Evolutionary conservation across 2,797 vertebrate species (phyloP).

Genomic region (Gorsachius magnificus): DNA sequence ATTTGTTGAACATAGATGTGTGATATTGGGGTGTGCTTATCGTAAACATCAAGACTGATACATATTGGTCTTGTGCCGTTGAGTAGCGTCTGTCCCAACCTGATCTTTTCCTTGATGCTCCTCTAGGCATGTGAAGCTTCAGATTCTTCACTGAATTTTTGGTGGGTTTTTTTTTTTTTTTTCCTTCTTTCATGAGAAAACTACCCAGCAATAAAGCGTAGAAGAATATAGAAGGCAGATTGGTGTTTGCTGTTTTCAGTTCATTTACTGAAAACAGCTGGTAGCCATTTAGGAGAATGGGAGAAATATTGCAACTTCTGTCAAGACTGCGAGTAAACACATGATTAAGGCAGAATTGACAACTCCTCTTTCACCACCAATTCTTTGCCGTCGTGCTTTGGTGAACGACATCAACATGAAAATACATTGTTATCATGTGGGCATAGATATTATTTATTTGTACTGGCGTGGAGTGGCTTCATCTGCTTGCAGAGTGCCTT

Average conservation of each 20-base stretch:
- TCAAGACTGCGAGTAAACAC: neutral
- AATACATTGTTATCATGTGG: neutral
- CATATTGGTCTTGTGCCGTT: neutral
- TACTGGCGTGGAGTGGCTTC: neutral
- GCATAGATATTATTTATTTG: neutral
- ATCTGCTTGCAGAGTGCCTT: neutral
- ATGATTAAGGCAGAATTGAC: slow-evolving; percentile 38
- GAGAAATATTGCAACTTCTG: neutral
- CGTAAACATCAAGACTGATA: neutral
- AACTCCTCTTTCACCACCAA: neutral
- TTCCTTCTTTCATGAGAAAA: neutral
- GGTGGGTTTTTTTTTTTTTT: neutral
- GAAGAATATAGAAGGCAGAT: neutral
- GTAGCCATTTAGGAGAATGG: slow-evolving; percentile 17
- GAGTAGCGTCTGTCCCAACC: accelerated
- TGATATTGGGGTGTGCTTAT: neutral
- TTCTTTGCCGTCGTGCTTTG: slow-evolving; percentile 19
- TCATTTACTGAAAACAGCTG: slow-evolving; percentile 38
- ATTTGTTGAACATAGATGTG: neutral
- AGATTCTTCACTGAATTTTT: neutral
- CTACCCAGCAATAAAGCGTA: neutral
- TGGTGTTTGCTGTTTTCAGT: neutral
- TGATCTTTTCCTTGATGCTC: neutral
- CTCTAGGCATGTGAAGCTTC: accelerated
- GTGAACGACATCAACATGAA: neutral